phyloP scores from a whole-genome alignment of 1,140 invertebrate genomes.

The Halesus radiatus region DNA sequence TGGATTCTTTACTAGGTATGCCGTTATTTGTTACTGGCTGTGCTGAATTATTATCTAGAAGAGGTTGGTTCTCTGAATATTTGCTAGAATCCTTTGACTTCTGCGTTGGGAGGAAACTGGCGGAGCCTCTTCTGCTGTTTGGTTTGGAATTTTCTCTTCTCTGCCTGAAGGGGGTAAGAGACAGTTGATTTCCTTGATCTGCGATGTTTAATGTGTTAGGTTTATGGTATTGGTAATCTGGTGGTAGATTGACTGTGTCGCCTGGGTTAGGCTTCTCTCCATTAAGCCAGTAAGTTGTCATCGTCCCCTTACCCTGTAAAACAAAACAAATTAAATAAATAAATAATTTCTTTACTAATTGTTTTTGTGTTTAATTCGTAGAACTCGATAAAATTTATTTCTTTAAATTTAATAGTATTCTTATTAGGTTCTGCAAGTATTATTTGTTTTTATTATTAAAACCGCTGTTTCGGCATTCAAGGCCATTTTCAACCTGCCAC shows the following conservation, averaged over 20 bases:
- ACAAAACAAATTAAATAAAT: neutral
- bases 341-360: too few relatives aligned
- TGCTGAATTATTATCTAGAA: constrained; percentile 63
- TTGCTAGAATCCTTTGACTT: constrained; percentile 57
- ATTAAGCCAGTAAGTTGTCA: constrained; percentile 92
- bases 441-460: too few relatives aligned
- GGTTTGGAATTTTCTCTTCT: constrained; percentile 64
- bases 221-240: constrained; percentile 61
- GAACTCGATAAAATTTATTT: too few relatives aligned
- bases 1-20: constrained; percentile 60
- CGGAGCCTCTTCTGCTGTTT: constrained; percentile 67
- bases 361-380: too few relatives aligned
- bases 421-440: too few relatives aligned
- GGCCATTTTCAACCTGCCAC: too few relatives aligned
- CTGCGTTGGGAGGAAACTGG: constrained; percentile 43
- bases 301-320: constrained; percentile 87
- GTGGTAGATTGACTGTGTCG: constrained; percentile 60
- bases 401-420: too few relatives aligned
- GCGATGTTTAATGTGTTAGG: constrained; percentile 45
- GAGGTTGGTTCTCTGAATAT: constrained; percentile 61
- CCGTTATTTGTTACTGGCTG: constrained; percentile 65
- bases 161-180: constrained; percentile 65
- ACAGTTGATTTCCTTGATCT: constrained; percentile 63
- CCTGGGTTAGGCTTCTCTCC: constrained; percentile 74
- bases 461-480: too few relatives aligned